Evolutionary conservation across 2,888 invertebrate genomes (phyloP), one percentile per base, ranked within the genome.

Genomic region (Dolichopus griseipennis): DNA sequence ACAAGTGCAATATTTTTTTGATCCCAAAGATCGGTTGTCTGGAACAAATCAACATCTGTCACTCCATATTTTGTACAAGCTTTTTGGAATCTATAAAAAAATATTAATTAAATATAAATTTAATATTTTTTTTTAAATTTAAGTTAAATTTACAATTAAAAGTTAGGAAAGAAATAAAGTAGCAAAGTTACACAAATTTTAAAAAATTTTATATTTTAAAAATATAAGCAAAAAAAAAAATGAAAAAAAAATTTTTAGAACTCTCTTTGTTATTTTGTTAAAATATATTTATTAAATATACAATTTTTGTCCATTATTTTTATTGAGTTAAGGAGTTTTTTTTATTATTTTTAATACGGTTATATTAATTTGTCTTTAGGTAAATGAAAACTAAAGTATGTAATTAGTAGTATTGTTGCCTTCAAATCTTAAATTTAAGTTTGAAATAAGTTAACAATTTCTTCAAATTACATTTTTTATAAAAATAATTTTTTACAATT

Each of bases 21-120:
- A 79, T 96, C 96, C 86, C 92, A 95, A 37, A 97, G 85, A 77
- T 96, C 96, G 0, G 93, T 93, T 1, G 95, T 92, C 83, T 95
- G 93, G 85, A 95, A 95, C 15, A 92, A 85, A 78, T 95, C 95
- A 1, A 89, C 88, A 73, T 92, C 92, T 8, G 91, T 88, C 1
- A 96, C 92, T 67, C 95, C 96, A 75, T 93, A 91, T 75, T 86
- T 87, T 64, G 89, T 85, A 76, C 91, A 91, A 1, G 92, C 93
- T 73, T 89, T 89, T 75, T 92, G 89, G 79, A 95, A 94, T 77
- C 91, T 91, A n/a, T n/a, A 79, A 52, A 18, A 52, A 52, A 1
- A 52, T 52, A 18, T 43, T 43, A 9, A 52, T 18, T 4, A 18
- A 52, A 52, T 4, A 37, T 37, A 5, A 37, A 37, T 7, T 10